Base-by-base conservation (phyloP, 2,888 invertebrate species). In the Nyleta sp. region DNA sequence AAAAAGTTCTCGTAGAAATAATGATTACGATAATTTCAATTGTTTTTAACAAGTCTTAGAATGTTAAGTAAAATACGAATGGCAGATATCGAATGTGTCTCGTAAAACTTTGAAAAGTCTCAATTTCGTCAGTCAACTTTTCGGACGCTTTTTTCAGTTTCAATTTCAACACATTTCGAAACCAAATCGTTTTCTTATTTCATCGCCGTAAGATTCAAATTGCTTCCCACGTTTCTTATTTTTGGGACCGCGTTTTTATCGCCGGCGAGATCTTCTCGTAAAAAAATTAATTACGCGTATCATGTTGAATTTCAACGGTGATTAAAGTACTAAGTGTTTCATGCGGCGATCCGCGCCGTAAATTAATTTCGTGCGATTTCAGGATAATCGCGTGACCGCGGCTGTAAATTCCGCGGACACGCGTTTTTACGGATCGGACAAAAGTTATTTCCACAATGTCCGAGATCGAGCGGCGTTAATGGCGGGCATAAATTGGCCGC, bases 391-490 rank as follows among this genome's bases (percentile, higher is more conserved):
- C 48, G 67, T 20, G 40, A 65, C 59, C 59, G 33, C 42, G 3
- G 62, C 28, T 17, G 60, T 46, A 68, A 68, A 62, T 62, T 52
- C 20, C 60, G 11, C 28, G 67, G 44, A 44, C 67, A 18, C 24
- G 35, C 44, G 22, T 68, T 68, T 74, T 68, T 60, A 60, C 52
- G 40, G 24, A 31, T 52, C 35, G 33, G 13, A 73, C 57, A 65
- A 73, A 73, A 73, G 74, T 57, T 65, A 73, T 73, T 73, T 73
- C 48, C 59, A 73, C 73, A 59, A 73, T 65, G 65, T 67, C 18
- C 42, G 20, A 44, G 60, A 35, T 73, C 44, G 33, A 28, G 65
- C 24, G 7, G 10, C 11, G 24, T 42, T 74, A 74, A 74, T 74
- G 74, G 67, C 35, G 42, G 22, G 64, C 60, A 67, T 67, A 74